phyloP scores from a whole-genome alignment of 2,113 vertebrate species.

The Dicentrarchus labrax region DNA sequence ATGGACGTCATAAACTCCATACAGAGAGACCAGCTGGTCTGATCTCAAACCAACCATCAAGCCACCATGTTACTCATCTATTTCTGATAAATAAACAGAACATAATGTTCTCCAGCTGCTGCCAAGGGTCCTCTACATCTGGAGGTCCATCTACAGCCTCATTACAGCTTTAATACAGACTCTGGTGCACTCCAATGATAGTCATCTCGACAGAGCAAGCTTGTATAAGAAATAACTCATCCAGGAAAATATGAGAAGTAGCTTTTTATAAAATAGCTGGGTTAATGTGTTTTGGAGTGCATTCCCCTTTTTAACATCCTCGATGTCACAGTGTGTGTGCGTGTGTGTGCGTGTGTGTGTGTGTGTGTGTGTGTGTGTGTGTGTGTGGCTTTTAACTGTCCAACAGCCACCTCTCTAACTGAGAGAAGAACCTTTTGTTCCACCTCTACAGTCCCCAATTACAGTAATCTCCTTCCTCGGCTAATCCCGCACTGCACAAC shows the following conservation, averaged over 20 bases:
- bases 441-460: conserved; percentile 71
- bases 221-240: not conserved
- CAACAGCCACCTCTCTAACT: conserved; percentile 47
- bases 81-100: not conserved
- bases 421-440: conserved; percentile 70
- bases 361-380: conserved; percentile 28
- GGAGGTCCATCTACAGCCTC: not conserved
- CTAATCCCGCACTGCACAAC: conserved; percentile 65
- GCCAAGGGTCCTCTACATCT: not conserved
- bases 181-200: not conserved
- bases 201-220: not conserved
- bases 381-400: conserved; percentile 32
- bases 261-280: not conserved
- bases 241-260: not conserved
- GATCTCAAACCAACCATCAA: not conserved
- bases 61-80: not conserved
- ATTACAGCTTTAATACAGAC: not conserved
- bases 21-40: not conserved
- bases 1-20: not conserved
- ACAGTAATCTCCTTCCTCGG: conserved; percentile 72
- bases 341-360: conserved; percentile 17
- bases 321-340: not conserved
- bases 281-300: not conserved
- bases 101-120: not conserved
- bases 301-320: conserved; percentile 8